Evolutionary conservation across 2,888 invertebrate genomes (phyloP).

Genomic region (Thymelicus sylvestris): DNA sequence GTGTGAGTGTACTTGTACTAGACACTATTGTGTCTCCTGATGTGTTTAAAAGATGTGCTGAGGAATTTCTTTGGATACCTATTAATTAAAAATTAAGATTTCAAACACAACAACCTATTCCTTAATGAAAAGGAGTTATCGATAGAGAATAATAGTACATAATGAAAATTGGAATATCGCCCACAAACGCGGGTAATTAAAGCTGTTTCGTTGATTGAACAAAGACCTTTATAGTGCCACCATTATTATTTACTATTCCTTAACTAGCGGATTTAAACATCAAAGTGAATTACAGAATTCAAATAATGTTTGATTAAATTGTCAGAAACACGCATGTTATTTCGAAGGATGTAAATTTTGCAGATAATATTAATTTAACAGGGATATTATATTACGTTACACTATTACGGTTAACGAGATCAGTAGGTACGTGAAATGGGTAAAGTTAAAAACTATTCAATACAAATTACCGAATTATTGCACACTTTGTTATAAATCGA

Average conservation of each 20-base stretch:
- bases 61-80: no score
- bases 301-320: slow-evolving; percentile 51
- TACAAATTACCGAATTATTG: no score
- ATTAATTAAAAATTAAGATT: neutral
- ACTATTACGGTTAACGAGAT: neutral
- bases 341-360: slow-evolving; percentile 58
- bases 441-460: no score
- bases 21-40: no score
- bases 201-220: slow-evolving; percentile 24
- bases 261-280: slow-evolving; percentile 46
- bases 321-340: slow-evolving; percentile 55
- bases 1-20: no score
- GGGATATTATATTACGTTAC: slow-evolving; percentile 13
- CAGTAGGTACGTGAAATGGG: no score
- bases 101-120: neutral
- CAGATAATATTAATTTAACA: slow-evolving; percentile 54
- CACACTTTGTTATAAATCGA: no score
- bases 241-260: slow-evolving; percentile 28
- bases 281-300: slow-evolving; percentile 51
- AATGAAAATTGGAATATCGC: slow-evolving; percentile 25
- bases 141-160: neutral
- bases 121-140: neutral
- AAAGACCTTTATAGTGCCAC: slow-evolving; percentile 17
- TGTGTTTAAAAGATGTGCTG: no score
- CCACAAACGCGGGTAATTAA: slow-evolving; percentile 29